Evolutionary conservation across 1,140 invertebrate species (phyloP).

Genomic region (Microplitis demolitor): DNA sequence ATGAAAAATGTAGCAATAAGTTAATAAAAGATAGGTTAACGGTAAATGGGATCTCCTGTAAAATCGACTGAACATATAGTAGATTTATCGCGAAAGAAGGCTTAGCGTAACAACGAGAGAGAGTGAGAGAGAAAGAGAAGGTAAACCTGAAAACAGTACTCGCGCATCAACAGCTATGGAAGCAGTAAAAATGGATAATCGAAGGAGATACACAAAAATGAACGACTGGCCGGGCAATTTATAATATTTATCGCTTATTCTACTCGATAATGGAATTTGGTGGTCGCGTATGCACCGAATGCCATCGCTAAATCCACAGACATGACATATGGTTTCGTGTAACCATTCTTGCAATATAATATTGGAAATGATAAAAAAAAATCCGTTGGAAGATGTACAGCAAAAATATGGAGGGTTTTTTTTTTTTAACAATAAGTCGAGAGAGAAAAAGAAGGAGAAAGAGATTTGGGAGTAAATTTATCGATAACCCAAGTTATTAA

Average conservation of each 20-base stretch:
- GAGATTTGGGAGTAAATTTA: not conserved
- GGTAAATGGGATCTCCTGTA: no score
- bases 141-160: not conserved
- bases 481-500: slow-evolving; percentile 60
- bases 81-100: no score
- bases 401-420: no score
- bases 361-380: no score
- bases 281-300: slow-evolving; percentile 5
- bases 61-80: no score
- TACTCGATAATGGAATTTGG: slow-evolving; percentile 17
- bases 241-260: slow-evolving; percentile 15
- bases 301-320: not conserved
- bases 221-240: not conserved
- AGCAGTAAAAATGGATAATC: slow-evolving; percentile 10
- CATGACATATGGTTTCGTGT: not conserved
- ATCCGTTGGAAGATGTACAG: no score
- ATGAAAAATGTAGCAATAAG: no score
- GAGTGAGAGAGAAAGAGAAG: no score
- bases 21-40: no score
- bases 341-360: not conserved
- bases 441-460: no score
- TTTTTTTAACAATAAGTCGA: no score
- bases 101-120: no score
- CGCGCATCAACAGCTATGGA: not conserved
- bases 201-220: slow-evolving; percentile 12